Evolutionary conservation across 2,888 invertebrate species (phyloP), one percentile per base, ranked within the genome.

Genomic region (Hydroisotoma schaefferi): DNA sequence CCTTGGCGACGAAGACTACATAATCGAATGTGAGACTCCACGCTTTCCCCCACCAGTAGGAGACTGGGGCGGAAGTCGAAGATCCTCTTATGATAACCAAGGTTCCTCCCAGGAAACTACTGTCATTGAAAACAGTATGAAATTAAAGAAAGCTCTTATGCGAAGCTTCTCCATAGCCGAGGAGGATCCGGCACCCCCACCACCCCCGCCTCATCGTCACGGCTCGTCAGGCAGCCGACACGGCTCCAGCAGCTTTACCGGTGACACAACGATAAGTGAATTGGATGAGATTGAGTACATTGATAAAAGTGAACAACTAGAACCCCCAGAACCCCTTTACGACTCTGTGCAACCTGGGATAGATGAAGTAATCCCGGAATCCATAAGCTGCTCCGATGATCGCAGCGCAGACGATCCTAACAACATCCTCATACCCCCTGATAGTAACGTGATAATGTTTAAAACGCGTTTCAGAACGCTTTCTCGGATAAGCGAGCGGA

Each of bases 31-130:
- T 15, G 40, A 40, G n/a, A 67, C 67, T 20, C 67, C 67, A 6
- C 47, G 65, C 10, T 70, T 64, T 26, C 69, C 69, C 1, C 63
- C 66, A 1, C 69, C 69, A n/a, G 28, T n/a, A 43, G 47, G n/a
- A 40, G n/a, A 40, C 20, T 40, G 5, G n/a, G 20, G 40, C 5
- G n/a, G n/a, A n/a, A n/a, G n/a, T n/a, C n/a, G n/a, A n/a, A 5
- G 40, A 46, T 43, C 40, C 47, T 59, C 2, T 48, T 33, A 40
- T 40, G 40, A 40, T 40, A 8, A 40, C n/a, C 8, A 4, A 5
- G n/a, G n/a, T 15, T 46, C 46, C 18, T 15, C 12, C 4, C 23
- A 46, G 23, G 46, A 22, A 8, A 25, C 46, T 4, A 15, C 33
- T 15, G 23, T 46, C 6, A 25, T 46, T 4, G 40, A 40, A 15